Evolutionary conservation across 64 coral and sea anemone genomes (phyloP).

Genomic region (Pocillopora verrucosa): DNA sequence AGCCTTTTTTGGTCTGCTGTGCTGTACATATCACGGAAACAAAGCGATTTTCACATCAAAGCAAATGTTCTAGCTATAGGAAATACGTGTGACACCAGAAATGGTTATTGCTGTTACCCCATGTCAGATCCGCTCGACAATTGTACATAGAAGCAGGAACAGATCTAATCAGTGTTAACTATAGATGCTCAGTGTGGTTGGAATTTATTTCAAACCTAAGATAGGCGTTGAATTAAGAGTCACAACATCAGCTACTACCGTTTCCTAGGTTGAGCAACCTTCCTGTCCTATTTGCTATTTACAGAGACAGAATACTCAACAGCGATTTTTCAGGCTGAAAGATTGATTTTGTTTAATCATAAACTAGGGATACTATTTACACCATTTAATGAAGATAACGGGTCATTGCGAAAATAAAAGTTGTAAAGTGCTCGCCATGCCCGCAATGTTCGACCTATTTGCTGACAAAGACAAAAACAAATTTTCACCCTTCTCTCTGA

Average conservation of each 20-base stretch:
- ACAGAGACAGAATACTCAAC: slow-evolving; percentile 17
- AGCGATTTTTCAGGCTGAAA: not conserved
- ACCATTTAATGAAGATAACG: not conserved
- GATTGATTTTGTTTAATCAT: not conserved
- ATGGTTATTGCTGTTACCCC: slow-evolving; percentile 17
- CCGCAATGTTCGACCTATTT: not conserved
- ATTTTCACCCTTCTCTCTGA: slow-evolving; percentile 16
- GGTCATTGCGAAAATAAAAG: not conserved
- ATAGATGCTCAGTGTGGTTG: not conserved
- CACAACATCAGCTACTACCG: not conserved
- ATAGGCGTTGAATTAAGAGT: not conserved
- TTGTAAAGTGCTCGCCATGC: not conserved
- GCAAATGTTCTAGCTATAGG: not conserved
- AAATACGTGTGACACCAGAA: not conserved
- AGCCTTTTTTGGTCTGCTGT: not conserved
- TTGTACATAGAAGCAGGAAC: slow-evolving; percentile 23
- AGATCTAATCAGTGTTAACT: not conserved
- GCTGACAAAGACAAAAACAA: slow-evolving; percentile 24
- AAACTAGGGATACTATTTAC: too few relatives aligned
- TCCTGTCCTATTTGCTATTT: not conserved
- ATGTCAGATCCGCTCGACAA: not conserved
- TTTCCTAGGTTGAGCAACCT: not conserved
- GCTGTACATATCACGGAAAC: not conserved
- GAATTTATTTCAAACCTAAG: not conserved
- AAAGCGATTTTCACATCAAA: not conserved